phyloP scores from a whole-genome alignment of 2,888 invertebrate genomes.

The Ptilodon capucinus region DNA sequence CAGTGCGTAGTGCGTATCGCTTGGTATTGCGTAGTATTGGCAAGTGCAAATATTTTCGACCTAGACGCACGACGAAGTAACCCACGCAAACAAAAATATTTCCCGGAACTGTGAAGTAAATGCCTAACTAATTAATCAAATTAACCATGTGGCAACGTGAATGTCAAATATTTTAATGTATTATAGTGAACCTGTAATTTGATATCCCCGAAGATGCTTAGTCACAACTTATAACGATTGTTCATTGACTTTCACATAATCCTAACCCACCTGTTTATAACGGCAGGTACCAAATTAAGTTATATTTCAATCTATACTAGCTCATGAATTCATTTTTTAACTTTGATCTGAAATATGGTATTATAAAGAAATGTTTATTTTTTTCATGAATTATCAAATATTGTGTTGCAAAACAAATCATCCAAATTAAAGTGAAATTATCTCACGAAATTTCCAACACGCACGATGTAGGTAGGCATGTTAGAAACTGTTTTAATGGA shows the following conservation, averaged over 20 bases:
- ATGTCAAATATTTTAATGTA: neutral
- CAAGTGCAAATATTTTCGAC: conserved; percentile 2
- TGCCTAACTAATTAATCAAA: neutral
- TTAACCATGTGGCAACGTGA: neutral
- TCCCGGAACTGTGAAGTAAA: neutral
- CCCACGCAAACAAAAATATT: neutral
- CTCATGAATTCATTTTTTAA: too few relatives aligned
- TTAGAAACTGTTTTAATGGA: too few relatives aligned
- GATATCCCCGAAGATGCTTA: neutral
- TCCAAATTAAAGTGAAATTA: too few relatives aligned
- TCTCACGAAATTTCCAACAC: too few relatives aligned
- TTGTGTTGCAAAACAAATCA: too few relatives aligned
- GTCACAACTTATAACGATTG: neutral
- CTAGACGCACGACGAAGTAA: neutral
- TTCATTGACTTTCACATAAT: neutral
- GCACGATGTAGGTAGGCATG: too few relatives aligned
- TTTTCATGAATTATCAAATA: too few relatives aligned
- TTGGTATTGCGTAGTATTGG: neutral
- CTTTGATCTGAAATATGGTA: too few relatives aligned
- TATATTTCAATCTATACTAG: too few relatives aligned
- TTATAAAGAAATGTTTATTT: too few relatives aligned
- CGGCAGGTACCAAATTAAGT: neutral
- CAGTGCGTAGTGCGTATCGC: neutral
- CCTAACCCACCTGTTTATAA: neutral
- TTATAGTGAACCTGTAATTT: neutral